These are phyloP conservation scores for Campoplex capitator DNA, from an alignment of 2,888 invertebrate genomes.

Conservation along the genomic window DNA sequence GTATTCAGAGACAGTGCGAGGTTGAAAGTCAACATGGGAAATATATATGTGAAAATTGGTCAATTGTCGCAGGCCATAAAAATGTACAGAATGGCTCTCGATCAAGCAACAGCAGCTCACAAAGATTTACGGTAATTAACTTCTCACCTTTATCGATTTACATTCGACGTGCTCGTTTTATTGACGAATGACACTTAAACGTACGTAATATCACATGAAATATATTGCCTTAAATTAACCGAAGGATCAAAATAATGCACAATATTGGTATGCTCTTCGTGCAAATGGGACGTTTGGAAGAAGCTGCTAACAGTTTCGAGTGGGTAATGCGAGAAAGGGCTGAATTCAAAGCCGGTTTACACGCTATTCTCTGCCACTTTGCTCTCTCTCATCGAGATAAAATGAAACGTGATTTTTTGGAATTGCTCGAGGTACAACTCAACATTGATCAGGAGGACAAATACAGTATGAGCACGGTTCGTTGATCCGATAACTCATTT, in stretches of 20 bases:
- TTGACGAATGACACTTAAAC: too few relatives aligned
- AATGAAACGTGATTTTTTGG: conserved; percentile 96
- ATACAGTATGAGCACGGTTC: conserved; percentile 81
- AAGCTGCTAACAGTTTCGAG: conserved; percentile 98
- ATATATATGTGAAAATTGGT: conserved; percentile 97
- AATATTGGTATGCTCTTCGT: conserved; percentile 98
- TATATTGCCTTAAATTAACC: conserved; percentile 48
- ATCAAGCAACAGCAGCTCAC: conserved; percentile 97
- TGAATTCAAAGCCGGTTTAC: conserved; percentile 94
- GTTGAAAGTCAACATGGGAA: conserved; percentile 98
- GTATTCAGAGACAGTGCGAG: conserved; percentile 97
- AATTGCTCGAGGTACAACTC: conserved; percentile 94
- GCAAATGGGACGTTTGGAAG: conserved; percentile 97
- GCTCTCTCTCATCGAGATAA: conserved; percentile 96
- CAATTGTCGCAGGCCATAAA: conserved; percentile 97
- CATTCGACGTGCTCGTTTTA: not conserved
- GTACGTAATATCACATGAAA: not conserved
- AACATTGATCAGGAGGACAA: conserved; percentile 92
- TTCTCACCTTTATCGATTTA: not conserved
- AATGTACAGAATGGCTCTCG: conserved; percentile 99
- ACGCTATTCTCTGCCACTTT: conserved; percentile 94
- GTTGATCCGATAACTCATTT: conserved; percentile 59
- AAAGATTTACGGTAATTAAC: conserved; percentile 92
- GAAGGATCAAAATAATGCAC: conserved; percentile 97
- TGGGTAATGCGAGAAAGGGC: conserved; percentile 99